Evolutionary conservation across 2,888 invertebrate genomes (phyloP).

Genomic region (Panopea generosa): DNA sequence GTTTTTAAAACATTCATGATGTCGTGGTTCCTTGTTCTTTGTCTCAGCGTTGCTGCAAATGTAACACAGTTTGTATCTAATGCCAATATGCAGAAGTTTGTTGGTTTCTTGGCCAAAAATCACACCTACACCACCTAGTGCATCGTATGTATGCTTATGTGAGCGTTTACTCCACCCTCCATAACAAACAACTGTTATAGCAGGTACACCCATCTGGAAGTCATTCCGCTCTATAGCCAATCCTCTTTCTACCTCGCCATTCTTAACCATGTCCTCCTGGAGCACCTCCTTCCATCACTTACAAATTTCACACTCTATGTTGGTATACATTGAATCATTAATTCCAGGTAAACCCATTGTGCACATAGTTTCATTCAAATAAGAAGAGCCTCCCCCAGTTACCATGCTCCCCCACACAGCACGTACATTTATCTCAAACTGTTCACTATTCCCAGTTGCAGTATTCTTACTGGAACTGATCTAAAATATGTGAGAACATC

Average conservation of each 20-base stretch:
- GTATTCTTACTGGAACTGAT: too few species aligned
- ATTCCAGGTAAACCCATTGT: too few species aligned
- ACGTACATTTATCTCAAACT: constrained; percentile 46
- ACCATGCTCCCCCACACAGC: constrained; percentile 30
- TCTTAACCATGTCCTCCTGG: constrained; percentile 31
- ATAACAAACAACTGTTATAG: constrained; percentile 58
- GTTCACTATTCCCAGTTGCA: too few species aligned
- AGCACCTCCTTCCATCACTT: constrained; percentile 31
- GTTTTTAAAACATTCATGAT: constrained; percentile 54
- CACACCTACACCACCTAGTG: constrained; percentile 56
- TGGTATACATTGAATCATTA: constrained; percentile 20
- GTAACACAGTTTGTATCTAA: constrained; percentile 59
- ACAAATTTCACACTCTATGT: constrained; percentile 33
- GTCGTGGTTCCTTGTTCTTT: neutral
- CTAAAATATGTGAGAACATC: too few species aligned
- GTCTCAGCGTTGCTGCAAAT: constrained; percentile 39
- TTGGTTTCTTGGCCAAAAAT: constrained; percentile 51
- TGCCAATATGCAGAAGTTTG: constrained; percentile 56
- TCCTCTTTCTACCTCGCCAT: constrained; percentile 38
- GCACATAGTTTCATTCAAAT: constrained; percentile 42
- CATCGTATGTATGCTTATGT: constrained; percentile 63
- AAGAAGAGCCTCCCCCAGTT: constrained; percentile 34
- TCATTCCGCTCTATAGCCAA: constrained; percentile 23
- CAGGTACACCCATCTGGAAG: constrained; percentile 53
- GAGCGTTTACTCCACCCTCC: constrained; percentile 29